Evolutionary conservation across 2,888 invertebrate genomes (phyloP).

Genomic region (Erynnis tages): DNA sequence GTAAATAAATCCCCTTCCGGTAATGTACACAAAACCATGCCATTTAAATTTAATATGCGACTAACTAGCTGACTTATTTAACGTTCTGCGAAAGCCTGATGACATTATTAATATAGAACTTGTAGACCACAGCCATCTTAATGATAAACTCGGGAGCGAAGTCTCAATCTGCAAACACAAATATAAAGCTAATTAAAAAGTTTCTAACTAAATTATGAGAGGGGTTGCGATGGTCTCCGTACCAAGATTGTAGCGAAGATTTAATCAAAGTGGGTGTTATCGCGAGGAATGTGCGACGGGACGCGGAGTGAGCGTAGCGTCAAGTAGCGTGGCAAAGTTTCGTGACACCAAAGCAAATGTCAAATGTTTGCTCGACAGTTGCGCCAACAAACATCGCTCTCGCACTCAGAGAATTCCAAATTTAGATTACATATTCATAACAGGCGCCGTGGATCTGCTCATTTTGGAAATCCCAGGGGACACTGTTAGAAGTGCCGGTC

Average conservation of each 20-base stretch:
- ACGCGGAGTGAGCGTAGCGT: slow-evolving; percentile 34
- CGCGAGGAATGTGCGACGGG: slow-evolving; percentile 57
- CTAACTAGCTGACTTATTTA: slow-evolving; percentile 9
- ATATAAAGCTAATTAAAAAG: slow-evolving; percentile 82
- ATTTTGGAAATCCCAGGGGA: slow-evolving; percentile 65
- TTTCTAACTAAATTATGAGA: slow-evolving; percentile 81
- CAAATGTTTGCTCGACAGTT: slow-evolving; percentile 68
- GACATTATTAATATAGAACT: slow-evolving; percentile 73
- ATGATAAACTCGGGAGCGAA: slow-evolving; percentile 72
- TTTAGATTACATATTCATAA: slow-evolving; percentile 80
- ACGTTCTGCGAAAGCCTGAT: slow-evolving; percentile 34
- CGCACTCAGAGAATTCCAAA: slow-evolving; percentile 77
- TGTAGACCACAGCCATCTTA: slow-evolving; percentile 65
- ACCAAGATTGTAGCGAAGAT: slow-evolving; percentile 75
- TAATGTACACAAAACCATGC: too few relatives aligned
- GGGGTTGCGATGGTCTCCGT: slow-evolving; percentile 75
- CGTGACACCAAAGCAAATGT: slow-evolving; percentile 55
- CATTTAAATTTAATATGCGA: not conserved
- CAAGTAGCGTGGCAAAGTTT: slow-evolving; percentile 36
- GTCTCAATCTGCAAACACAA: slow-evolving; percentile 81
- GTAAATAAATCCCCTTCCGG: too few relatives aligned
- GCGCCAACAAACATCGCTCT: slow-evolving; percentile 73
- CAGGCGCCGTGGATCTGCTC: slow-evolving; percentile 66
- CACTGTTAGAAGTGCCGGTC: slow-evolving; percentile 47
- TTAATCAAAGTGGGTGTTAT: slow-evolving; percentile 68